phyloP scores from a whole-genome alignment of 2,888 invertebrate genomes.

The Petrolisthes manimaculis region DNA sequence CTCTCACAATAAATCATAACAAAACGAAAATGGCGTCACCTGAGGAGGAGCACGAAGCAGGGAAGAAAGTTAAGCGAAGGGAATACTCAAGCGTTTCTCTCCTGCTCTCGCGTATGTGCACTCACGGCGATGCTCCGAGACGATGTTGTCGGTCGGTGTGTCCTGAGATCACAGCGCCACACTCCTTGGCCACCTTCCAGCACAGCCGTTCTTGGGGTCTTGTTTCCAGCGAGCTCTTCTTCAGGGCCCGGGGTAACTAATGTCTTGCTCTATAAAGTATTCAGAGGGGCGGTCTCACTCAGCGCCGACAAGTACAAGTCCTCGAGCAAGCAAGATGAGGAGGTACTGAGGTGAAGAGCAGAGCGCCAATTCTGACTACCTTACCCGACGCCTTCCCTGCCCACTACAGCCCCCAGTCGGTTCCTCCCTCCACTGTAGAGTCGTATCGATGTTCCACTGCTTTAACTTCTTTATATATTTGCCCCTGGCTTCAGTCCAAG shows the following conservation, averaged over 20 bases:
- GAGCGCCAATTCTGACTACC: conserved; percentile 11
- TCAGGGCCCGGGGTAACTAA: conserved; percentile 31
- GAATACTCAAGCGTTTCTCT: not conserved
- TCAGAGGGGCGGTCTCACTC: not conserved
- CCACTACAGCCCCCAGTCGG: conserved; percentile 33
- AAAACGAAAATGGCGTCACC: conserved; percentile 1
- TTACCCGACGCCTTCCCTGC: conserved; percentile 34
- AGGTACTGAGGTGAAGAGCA: conserved; percentile 19
- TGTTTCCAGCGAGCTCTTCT: conserved; percentile 40
- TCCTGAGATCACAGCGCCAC: conserved; percentile 35
- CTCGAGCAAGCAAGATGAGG: not conserved
- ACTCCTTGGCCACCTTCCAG: conserved; percentile 48
- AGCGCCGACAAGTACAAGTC: conserved; percentile 11
- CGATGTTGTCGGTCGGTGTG: conserved; percentile 2
- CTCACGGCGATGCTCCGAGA: conserved; percentile 24
- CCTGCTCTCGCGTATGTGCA: not conserved
- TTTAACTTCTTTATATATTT: conserved; percentile 52
- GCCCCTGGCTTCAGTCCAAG: conserved; percentile 45
- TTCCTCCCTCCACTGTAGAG: conserved; percentile 44
- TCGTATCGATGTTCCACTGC: conserved; percentile 52
- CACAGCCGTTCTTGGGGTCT: conserved; percentile 28
- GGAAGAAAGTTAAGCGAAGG: not conserved
- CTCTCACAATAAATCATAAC: conserved; percentile 4
- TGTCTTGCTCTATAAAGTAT: conserved; percentile 40
- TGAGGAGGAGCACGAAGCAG: conserved; percentile 1